Percentiles rank a stretch among this genome's conserved stretches.
These are phyloP conservation scores for Microcebus jonahi DNA, from an alignment of 2,113 vertebrate genomes.

Conservation along the genomic window DNA sequence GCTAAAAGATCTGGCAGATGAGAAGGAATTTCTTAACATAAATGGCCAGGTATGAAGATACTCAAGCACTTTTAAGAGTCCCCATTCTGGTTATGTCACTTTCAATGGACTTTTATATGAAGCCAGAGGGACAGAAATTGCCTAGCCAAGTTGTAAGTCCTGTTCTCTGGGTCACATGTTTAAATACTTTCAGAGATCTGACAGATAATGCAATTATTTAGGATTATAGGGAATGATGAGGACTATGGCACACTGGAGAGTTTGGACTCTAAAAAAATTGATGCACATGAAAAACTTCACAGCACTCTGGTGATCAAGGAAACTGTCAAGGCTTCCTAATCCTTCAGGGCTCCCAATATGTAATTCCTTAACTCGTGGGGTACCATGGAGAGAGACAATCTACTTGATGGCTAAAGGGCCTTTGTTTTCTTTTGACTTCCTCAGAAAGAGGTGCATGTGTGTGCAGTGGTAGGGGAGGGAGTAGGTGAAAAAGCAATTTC, in stretches of 20 bases:
- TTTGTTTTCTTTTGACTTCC: constrained; percentile 11
- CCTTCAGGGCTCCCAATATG: neutral
- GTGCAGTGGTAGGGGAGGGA: rapidly evolving
- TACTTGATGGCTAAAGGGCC: neutral
- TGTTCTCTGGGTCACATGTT: neutral
- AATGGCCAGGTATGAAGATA: neutral
- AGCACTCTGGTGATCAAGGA: neutral
- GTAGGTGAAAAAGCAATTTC: neutral
- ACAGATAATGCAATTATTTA: neutral
- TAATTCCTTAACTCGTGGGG: neutral
- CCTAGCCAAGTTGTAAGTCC: neutral
- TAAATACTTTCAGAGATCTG: neutral
- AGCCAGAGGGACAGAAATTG: neutral
- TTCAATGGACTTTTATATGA: neutral
- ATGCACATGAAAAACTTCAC: neutral
- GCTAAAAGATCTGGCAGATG: neutral
- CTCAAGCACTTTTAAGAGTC: neutral
- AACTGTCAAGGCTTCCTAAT: neutral
- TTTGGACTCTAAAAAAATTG: neutral
- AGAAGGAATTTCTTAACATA: neutral
- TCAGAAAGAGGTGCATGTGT: neutral
- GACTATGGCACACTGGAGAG: neutral
- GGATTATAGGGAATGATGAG: neutral
- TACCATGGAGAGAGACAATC: neutral
- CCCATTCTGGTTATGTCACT: neutral